Conservation (phyloP, 2,888 invertebrate genomes). For the Arrhopalites spinosus region DNA sequence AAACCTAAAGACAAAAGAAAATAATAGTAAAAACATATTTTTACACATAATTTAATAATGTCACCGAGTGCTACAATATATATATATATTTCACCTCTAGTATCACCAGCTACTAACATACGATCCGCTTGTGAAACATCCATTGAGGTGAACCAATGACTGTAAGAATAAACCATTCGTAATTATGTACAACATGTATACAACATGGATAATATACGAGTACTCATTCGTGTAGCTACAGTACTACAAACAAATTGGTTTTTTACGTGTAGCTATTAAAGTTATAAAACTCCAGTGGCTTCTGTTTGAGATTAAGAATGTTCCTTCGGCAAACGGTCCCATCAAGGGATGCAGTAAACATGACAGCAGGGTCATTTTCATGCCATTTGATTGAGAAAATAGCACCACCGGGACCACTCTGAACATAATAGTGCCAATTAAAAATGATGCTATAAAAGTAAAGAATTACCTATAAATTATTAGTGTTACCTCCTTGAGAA, state of each 20-base stretch:
- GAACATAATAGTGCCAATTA: background rate
- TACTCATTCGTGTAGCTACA: background rate
- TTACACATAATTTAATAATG: background rate
- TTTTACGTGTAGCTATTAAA: background rate
- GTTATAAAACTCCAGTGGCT: too few species aligned
- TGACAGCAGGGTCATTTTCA: conserved; percentile 2
- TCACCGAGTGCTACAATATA: background rate
- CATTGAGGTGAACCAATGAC: conserved; percentile 51
- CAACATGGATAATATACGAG: conserved; percentile 11
- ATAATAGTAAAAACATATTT: background rate
- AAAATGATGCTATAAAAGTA: background rate
- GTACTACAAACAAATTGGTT: background rate
- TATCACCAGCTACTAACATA: conserved; percentile 20
- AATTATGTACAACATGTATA: conserved; percentile 15
- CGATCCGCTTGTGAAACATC: conserved; percentile 40
- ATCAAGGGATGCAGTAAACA: conserved; percentile 49
- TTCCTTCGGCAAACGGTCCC: conserved; percentile 37
- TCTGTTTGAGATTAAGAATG: too few species aligned
- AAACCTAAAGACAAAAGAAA: conserved; percentile 1
- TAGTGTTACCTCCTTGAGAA: too few species aligned
- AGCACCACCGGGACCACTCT: conserved; percentile 46
- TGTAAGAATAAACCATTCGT: conserved; percentile 6
- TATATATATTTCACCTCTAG: conserved; percentile 16
- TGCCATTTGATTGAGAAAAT: conserved; percentile 47
- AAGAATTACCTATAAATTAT: too few species aligned